Evolutionary conservation across 2,888 invertebrate species (phyloP).

Genomic region (Hyposoter didymator): DNA sequence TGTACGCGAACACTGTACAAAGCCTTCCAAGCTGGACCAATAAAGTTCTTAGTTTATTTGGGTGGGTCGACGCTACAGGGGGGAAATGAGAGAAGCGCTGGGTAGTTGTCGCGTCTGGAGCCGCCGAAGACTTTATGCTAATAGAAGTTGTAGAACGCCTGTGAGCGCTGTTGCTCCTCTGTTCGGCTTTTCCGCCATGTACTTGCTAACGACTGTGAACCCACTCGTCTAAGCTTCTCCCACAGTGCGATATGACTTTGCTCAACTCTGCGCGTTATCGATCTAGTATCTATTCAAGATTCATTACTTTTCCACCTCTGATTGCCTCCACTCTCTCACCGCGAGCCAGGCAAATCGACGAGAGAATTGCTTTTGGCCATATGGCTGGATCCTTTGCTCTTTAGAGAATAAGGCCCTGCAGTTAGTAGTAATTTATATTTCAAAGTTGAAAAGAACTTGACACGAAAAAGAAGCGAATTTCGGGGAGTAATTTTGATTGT

Average conservation of each 20-base stretch:
- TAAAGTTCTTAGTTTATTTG: conserved; percentile 79
- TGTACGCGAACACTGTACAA: conserved; percentile 40
- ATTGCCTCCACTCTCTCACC: background rate
- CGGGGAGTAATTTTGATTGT: background rate
- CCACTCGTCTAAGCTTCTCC: conserved; percentile 42
- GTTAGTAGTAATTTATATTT: no score
- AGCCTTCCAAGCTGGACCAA: conserved; percentile 71
- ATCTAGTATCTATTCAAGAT: background rate
- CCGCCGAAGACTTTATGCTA: conserved; percentile 79
- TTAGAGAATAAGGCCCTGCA: no score
- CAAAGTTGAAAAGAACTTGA: no score
- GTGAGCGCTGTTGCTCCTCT: conserved; percentile 59
- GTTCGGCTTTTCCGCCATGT: conserved; percentile 53
- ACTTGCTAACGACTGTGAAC: conserved; percentile 42
- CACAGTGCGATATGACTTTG: conserved; percentile 36
- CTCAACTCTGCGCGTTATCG: conserved; percentile 27
- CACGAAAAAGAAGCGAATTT: background rate
- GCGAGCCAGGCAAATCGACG: background rate
- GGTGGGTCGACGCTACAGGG: conserved; percentile 57
- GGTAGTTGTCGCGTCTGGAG: conserved; percentile 77
- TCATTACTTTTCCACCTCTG: background rate
- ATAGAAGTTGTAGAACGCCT: conserved; percentile 76
- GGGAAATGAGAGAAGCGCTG: conserved; percentile 65
- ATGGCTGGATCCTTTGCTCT: background rate
- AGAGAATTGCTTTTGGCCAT: background rate